Base-by-base conservation (phyloP, 2,797 vertebrate species). In the Chrosomus eos region DNA sequence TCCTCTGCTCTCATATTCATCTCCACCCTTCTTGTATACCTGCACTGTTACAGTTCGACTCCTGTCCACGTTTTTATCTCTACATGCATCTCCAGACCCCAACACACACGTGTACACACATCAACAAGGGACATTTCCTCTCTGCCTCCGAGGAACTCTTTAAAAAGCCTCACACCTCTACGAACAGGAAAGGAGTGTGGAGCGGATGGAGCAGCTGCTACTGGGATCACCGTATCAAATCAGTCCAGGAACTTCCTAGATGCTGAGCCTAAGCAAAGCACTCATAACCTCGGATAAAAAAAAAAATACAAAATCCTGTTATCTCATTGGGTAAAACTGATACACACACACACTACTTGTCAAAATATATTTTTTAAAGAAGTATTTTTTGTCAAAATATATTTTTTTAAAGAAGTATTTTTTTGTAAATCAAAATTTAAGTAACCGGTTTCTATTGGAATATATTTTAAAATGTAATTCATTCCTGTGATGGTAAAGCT, bases 91-190 rank as follows among this genome's bases (percentile, higher is more conserved):
- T 78, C 66, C 51, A 55, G 21, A 19, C 73, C 31, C 18, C 40
- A 16, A 38, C 31, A 11, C 11, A 62, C 62, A 45, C 62, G 38
- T 62, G 28, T 64, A 67, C 53, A 40, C 78, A 83, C 16, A 66
- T 28, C 58, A n/a, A 64, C 23, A 55, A 13, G 36, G 28, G 55
- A 71, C 38, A 78, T 84, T 84, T 79, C 64, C 83, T 79, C 28
- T 84, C 28, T 72, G 75, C 19, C 66, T 78, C 19, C 11, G 66
- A 84, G 75, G 53, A 58, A 79, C 51, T n/a, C 66, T 78, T 84
- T 33, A 68, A 78, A 78, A 84, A 84, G 66, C 48, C 23, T 79
- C 21, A 70, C 62, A 83, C 73, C 62, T 75, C 73, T 58, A 68
- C 10, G 82, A 68, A 58, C n/a, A 76, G 82, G 73, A 83, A 77